These are phyloP conservation scores for Drosophila chauvacae DNA, from an alignment of 1,140 invertebrate genomes.

Conservation along the genomic window DNA sequence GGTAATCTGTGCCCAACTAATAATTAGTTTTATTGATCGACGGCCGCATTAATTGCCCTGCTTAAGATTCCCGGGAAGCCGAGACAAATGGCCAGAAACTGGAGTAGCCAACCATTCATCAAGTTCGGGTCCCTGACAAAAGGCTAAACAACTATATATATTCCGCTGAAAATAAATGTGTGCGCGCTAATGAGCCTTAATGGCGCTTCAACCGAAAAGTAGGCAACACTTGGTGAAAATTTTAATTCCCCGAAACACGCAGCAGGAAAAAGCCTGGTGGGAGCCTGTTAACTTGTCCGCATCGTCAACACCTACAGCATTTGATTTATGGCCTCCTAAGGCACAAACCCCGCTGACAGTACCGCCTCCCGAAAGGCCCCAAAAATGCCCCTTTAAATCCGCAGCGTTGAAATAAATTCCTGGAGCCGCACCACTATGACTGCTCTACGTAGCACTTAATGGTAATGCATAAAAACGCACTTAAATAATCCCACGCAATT, in stretches of 20 bases:
- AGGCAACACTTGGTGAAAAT: slow-evolving; percentile 74
- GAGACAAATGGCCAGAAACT: slow-evolving; percentile 42
- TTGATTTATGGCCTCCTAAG: slow-evolving; percentile 67
- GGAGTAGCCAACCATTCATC: slow-evolving; percentile 42
- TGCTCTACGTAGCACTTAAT: slow-evolving; percentile 68
- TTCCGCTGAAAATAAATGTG: slow-evolving; percentile 22
- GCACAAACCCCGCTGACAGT: slow-evolving; percentile 6
- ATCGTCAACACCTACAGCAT: slow-evolving; percentile 61
- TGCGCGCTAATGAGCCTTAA: slow-evolving; percentile 72
- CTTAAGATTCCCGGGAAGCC: slow-evolving; percentile 20
- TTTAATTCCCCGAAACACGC: slow-evolving; percentile 66
- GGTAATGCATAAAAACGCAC: slow-evolving; percentile 82
- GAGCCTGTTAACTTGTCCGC: slow-evolving; percentile 64
- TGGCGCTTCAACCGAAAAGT: slow-evolving; percentile 61
- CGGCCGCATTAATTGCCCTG: slow-evolving; percentile 29
- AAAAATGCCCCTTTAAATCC: slow-evolving; percentile 54
- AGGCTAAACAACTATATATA: slow-evolving; percentile 26
- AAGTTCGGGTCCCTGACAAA: slow-evolving; percentile 34
- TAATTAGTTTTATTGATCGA: slow-evolving; percentile 73
- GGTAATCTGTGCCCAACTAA: slow-evolving; percentile 53
- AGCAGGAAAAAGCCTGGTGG: slow-evolving; percentile 30
- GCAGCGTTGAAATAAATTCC: slow-evolving; percentile 55
- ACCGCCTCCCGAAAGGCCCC: background rate
- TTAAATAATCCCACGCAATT: slow-evolving; percentile 80
- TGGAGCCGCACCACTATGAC: slow-evolving; percentile 15